These are phyloP conservation scores for Melanotaenia parkinsoni DNA, from an alignment of 2,797 vertebrate species.

Conservation along the genomic window DNA sequence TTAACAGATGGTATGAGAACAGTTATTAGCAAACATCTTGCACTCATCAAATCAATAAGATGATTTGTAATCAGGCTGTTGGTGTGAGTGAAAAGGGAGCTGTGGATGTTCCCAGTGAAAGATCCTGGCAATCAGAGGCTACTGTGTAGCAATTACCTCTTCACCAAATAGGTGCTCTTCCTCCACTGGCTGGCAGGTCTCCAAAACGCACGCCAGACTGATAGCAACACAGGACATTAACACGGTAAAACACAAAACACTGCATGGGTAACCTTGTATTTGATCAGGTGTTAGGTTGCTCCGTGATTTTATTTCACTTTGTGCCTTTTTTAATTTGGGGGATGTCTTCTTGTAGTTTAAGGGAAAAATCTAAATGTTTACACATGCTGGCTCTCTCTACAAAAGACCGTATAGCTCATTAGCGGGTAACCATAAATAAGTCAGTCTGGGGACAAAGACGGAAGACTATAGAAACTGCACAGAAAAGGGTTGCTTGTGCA, in stretches of 20 bases:
- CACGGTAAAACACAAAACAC: conserved; percentile 72
- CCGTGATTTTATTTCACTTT: conserved; percentile 71
- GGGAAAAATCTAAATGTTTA: conserved; percentile 73
- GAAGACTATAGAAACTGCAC: conserved; percentile 52
- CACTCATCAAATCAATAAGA: conserved; percentile 94
- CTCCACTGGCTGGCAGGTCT: conserved; percentile 77
- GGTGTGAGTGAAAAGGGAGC: conserved; percentile 72
- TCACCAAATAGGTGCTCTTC: conserved; percentile 84
- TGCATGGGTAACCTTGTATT: conserved; percentile 71
- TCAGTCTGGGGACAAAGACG: conserved; percentile 60
- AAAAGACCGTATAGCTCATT: conserved; percentile 69
- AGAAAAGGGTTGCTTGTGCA: conserved; percentile 52
- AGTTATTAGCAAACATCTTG: conserved; percentile 92
- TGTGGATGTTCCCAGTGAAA: conserved; percentile 76
- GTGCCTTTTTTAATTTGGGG: conserved; percentile 68
- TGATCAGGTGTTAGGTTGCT: conserved; percentile 71
- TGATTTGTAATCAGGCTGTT: conserved; percentile 87
- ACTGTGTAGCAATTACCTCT: conserved; percentile 85
- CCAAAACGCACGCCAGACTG: conserved; percentile 78
- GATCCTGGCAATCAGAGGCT: conserved; percentile 86
- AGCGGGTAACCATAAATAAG: conserved; percentile 72
- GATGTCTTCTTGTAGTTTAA: conserved; percentile 48
- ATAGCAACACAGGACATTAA: conserved; percentile 75
- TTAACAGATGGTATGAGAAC: conserved; percentile 92
- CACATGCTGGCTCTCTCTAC: conserved; percentile 67